Evolutionary conservation across 2,113 vertebrate genomes (phyloP), one percentile per base, ranked within the genome.

Genomic region (Solea senegalensis): DNA sequence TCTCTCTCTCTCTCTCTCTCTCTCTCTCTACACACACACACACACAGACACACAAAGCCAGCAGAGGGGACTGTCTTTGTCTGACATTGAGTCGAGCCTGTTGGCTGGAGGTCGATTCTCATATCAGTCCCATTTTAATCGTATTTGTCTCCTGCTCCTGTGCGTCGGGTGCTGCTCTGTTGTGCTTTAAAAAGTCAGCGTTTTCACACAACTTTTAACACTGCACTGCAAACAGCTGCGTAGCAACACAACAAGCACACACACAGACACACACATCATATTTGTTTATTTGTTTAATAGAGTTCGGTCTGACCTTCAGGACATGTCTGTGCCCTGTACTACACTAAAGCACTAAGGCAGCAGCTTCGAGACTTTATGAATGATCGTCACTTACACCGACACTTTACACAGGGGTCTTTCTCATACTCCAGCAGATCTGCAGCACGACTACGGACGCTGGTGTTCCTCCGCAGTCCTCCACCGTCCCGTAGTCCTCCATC

Each of bases 401-500:
- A 98, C 60, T 92, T 93, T 69, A 90, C 92, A 34, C 97, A 99
- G 9, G 93, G 95, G 72, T 95, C 94, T 81, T 96, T 96, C 72
- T 94, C 93, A 8, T 97, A 96, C 53, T 98, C 96, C 86, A 95
- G 91, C 50, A 96, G 94, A 75, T 98, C 95, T 16, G 92, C 93
- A 51, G 86, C 66, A 49, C 89, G 90, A 71, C 80, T 89, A 34
- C 90, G 93, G 28, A 90, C 89, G 5, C 92, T 91, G 26, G 90
- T 77, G 49, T 83, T 89, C 61, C 94, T 93, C 85, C 92, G 91
- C 0, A 91, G 83, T 3, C 89, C 94, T 76, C 90, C 90, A 49
- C 95, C 92, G 72, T 96, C 93, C 21, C 95, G 95, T 56, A 95
- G 93, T 69, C 90, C 93, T 85, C 94, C 93, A 76, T 96, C 93